A percentile compares a stretch with the other conserved stretches of the same genome.
Conservation (phyloP, 2,888 invertebrate species). For the Perithous albicinctus region DNA sequence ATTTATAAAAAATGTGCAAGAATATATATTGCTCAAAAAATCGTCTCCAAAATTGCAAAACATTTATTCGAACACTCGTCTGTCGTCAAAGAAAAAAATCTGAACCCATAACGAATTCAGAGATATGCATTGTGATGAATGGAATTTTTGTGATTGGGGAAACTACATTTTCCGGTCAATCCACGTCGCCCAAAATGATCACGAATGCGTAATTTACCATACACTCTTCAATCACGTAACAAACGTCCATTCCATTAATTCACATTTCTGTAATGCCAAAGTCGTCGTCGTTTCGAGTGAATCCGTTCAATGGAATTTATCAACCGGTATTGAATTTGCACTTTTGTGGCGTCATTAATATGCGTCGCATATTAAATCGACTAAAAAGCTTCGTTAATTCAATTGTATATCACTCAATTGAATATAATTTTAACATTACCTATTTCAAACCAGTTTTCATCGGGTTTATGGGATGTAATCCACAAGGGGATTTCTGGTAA, state of each 20-base stretch:
- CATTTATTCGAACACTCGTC: background rate
- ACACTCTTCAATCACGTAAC: conserved; percentile 39
- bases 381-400: conserved; percentile 42
- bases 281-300: conserved; percentile 4
- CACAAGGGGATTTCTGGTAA: background rate
- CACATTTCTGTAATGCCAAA: conserved; percentile 25
- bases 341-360: conserved; percentile 35
- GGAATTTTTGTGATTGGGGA: background rate
- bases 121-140: background rate
- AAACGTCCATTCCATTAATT: background rate
- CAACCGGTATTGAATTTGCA: conserved; percentile 14
- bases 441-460: background rate
- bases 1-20: too few species aligned
- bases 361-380: conserved; percentile 38
- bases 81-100: background rate
- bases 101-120: background rate
- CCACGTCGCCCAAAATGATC: conserved; percentile 2
- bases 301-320: conserved; percentile 25
- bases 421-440: conserved; percentile 30
- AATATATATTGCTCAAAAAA: too few species aligned
- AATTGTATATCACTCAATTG: conserved; percentile 30
- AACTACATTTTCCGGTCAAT: background rate
- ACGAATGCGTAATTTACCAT: background rate
- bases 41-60: too few species aligned
- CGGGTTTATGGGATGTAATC: background rate